phyloP scores from a whole-genome alignment of 2,113 vertebrate species.

The Chloropsis cyanopogon region DNA sequence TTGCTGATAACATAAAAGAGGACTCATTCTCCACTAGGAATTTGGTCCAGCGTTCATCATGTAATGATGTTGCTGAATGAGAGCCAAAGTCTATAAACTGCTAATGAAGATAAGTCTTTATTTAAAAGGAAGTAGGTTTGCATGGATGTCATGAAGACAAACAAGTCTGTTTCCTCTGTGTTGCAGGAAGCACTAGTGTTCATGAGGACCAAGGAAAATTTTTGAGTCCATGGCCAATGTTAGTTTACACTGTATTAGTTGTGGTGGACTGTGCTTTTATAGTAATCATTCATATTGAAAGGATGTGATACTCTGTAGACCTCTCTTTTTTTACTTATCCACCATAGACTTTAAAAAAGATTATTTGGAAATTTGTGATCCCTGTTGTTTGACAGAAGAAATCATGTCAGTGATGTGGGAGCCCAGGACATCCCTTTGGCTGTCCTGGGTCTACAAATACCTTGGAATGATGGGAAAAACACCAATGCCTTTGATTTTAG shows the following conservation, averaged over 20 bases:
- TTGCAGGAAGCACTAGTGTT: background rate
- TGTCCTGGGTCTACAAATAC: too few species aligned
- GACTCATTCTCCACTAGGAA: background rate
- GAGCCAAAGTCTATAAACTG: background rate
- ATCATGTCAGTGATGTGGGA: background rate
- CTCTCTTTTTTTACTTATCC: background rate
- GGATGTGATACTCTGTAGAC: background rate
- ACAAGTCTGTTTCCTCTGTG: background rate
- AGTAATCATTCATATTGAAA: background rate
- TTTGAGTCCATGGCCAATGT: background rate
- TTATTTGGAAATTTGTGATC: background rate
- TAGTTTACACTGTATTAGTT: background rate
- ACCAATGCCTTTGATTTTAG: too few species aligned
- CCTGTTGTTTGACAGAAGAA: background rate
- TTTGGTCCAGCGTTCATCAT: background rate
- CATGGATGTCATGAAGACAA: background rate
- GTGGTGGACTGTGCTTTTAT: background rate
- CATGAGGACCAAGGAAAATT: background rate
- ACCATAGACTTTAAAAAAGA: background rate
- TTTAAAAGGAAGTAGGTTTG: background rate
- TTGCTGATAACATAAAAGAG: background rate
- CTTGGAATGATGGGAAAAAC: too few species aligned
- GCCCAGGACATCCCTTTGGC: too few species aligned
- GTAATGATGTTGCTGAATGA: background rate
- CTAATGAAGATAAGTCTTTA: background rate